A percentile compares a stretch with the other conserved stretches of the same genome.
Conservation (phyloP, 2,113 vertebrate genomes). For the Origma solitaria region DNA sequence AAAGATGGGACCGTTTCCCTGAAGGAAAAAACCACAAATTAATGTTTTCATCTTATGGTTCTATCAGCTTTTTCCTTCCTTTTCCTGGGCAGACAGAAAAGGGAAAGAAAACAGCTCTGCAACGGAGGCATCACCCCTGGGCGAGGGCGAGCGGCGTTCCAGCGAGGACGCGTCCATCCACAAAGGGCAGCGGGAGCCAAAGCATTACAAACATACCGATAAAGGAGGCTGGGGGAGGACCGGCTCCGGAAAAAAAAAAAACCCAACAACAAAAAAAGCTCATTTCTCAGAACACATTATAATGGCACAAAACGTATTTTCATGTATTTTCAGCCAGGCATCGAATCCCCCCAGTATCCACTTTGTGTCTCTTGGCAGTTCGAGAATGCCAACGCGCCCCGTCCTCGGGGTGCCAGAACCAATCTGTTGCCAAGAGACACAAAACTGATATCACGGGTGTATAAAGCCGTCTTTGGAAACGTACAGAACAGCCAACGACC, state of each 20-base stretch:
- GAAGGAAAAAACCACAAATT: background rate
- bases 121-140: background rate
- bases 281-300: background rate
- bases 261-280: background rate
- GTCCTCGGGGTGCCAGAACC: conserved; percentile 48
- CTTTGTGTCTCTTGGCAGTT: conserved; percentile 33
- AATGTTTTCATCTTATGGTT: background rate
- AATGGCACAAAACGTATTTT: background rate
- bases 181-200: background rate
- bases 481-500: background rate
- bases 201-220: background rate
- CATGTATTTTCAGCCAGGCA: background rate
- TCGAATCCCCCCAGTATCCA: background rate
- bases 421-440: conserved; percentile 66
- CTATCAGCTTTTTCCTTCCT: background rate
- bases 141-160: background rate
- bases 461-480: conserved; percentile 28
- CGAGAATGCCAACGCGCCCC: conserved; percentile 13
- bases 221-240: background rate
- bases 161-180: background rate
- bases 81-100: background rate
- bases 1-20: background rate
- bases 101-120: background rate
- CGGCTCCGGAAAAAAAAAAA: background rate
- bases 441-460: conserved; percentile 24